Conservation (phyloP, 2,113 vertebrate genomes). For the Sebastes schlegelii region DNA sequence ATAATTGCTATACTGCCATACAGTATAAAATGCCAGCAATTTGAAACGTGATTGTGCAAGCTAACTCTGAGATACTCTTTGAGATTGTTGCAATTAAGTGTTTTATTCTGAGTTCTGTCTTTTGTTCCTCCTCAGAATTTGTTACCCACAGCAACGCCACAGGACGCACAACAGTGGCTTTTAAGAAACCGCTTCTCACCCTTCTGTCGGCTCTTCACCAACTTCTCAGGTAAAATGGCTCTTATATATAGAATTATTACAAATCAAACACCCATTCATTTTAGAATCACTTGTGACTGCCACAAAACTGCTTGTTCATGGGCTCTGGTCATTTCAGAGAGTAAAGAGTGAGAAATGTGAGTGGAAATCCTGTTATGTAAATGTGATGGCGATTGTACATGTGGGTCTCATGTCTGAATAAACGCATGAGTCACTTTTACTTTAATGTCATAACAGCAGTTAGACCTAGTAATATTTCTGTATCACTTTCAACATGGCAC, state of each 20-base stretch:
- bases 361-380: no score
- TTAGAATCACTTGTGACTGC: background rate
- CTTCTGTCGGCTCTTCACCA: slow-evolving; percentile 94
- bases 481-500: background rate
- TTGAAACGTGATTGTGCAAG: background rate
- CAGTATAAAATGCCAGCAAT: background rate
- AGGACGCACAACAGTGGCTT: slow-evolving; percentile 98
- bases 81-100: background rate
- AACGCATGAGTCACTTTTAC: no score
- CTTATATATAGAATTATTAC: no score
- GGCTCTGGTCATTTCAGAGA: no score
- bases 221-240: slow-evolving; percentile 91
- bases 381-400: no score
- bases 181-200: slow-evolving; percentile 95
- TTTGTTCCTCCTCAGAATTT: slow-evolving; percentile 86
- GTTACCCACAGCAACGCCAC: slow-evolving; percentile 92
- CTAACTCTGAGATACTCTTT: background rate
- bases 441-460: no score
- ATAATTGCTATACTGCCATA: no score
- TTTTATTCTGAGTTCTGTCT: slow-evolving; percentile 7
- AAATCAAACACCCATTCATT: background rate
- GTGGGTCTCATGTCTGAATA: no score
- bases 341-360: no score
- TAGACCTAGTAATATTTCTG: background rate
- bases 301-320: background rate